phyloP scores from a whole-genome alignment of 1,140 invertebrate genomes.

The Drosophila kohkoa region DNA sequence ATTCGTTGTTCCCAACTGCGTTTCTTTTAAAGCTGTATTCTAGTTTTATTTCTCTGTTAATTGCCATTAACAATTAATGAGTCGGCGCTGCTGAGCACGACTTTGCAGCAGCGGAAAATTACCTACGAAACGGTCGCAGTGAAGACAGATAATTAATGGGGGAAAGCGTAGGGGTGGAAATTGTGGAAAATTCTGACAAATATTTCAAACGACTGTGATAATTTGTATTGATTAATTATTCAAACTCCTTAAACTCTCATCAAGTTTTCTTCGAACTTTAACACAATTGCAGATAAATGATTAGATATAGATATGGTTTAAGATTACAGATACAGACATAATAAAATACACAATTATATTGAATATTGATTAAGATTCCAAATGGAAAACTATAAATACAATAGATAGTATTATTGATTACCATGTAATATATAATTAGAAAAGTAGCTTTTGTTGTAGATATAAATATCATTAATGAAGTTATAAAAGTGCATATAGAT shows the following conservation, averaged over 20 bases:
- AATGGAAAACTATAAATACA: no score
- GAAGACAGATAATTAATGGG: conserved; percentile 20
- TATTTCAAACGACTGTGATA: background rate
- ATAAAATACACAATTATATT: no score
- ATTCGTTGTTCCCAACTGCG: conserved; percentile 14
- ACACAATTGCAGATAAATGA: no score
- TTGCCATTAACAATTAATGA: conserved; percentile 61
- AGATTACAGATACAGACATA: no score
- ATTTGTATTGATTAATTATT: background rate
- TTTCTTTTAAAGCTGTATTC: conserved; percentile 26
- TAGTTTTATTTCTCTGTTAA: conserved; percentile 67
- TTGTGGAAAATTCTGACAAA: conserved; percentile 22
- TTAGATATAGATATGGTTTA: no score
- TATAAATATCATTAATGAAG: no score
- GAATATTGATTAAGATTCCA: no score
- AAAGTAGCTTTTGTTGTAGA: no score
- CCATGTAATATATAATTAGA: no score
- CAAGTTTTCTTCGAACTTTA: background rate
- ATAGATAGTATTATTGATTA: no score
- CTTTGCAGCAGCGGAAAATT: conserved; percentile 42
- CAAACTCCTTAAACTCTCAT: background rate
- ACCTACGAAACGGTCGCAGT: background rate
- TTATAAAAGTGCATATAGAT: no score
- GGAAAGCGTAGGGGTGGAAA: conserved; percentile 23
- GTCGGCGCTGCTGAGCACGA: conserved; percentile 44